Evolutionary conservation across 2,797 vertebrate genomes (phyloP).

Genomic region (Aulostomus chinensis): DNA sequence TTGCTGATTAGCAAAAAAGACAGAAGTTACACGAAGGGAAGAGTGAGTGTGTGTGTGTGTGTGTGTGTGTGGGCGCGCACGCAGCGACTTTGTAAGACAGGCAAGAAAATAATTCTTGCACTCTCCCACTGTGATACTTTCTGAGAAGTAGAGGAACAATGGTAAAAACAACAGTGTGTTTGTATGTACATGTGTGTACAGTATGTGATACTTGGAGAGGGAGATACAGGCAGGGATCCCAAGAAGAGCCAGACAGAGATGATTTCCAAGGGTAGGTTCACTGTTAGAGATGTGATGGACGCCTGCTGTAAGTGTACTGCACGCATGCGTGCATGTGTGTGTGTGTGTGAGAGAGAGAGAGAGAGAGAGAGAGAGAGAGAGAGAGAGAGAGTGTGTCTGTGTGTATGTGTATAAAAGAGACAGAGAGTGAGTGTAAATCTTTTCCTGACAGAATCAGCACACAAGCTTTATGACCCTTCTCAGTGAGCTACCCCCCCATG

Average conservation of each 20-base stretch:
- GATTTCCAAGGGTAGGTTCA: conserved; percentile 56
- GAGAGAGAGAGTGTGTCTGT: too few species aligned
- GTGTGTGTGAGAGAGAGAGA: too few species aligned
- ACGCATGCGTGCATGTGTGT: conserved; percentile 16
- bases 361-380: too few species aligned
- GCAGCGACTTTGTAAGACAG: conserved; percentile 50
- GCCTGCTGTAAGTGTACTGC: conserved; percentile 48
- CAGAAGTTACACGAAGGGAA: too few species aligned
- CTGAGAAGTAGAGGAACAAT: conserved; percentile 14
- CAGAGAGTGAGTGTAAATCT: conserved; percentile 75
- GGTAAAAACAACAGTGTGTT: neutral
- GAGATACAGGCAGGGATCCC: conserved; percentile 32
- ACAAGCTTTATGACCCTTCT: conserved; percentile 68
- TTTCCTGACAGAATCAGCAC: conserved; percentile 76
- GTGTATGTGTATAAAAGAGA: conserved; percentile 10
- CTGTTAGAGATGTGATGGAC: conserved; percentile 60
- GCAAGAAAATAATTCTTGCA: conserved; percentile 19
- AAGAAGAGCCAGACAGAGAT: conserved; percentile 15
- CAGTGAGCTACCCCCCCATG: conserved; percentile 53
- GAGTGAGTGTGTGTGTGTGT: conserved; percentile 1
- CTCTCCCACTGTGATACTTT: conserved; percentile 30
- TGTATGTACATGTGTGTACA: neutral
- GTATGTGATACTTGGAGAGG: conserved; percentile 14
- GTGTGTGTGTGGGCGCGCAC: conserved; percentile 23
- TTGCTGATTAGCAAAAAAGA: too few species aligned